Percentiles rank a stretch among this genome's conserved stretches.
Evolutionary conservation across 2,797 vertebrate genomes (phyloP).

Genomic region (Heliangelus exortis): DNA sequence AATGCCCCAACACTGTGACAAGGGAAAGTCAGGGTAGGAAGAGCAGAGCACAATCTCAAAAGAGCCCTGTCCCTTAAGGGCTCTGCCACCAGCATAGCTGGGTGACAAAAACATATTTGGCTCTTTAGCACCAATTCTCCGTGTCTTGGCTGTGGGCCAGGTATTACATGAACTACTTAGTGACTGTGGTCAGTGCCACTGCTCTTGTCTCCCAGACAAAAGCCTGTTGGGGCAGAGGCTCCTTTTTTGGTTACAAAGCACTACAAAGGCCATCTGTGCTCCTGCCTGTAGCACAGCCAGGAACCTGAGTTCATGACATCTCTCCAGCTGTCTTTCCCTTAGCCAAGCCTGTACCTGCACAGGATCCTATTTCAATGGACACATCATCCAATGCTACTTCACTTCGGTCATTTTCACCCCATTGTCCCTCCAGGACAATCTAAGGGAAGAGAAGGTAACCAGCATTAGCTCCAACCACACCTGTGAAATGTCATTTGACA

Average conservation of each 20-base stretch:
- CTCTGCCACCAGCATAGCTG: neutral
- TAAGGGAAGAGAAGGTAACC: constrained; percentile 33
- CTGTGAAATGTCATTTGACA: too few relatives aligned
- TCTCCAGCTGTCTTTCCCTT: neutral
- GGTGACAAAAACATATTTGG: neutral
- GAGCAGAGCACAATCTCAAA: neutral
- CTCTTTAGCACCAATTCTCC: neutral
- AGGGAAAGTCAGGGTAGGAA: rapidly evolving
- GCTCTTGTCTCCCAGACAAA: constrained; percentile 70
- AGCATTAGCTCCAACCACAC: neutral
- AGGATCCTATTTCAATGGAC: constrained; percentile 74
- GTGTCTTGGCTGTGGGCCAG: too few relatives aligned
- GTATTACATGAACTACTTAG: neutral
- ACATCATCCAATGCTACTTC: constrained; percentile 85
- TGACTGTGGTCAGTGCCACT: constrained; percentile 73
- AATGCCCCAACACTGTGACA: rapidly evolving
- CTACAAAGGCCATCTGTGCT: constrained; percentile 77
- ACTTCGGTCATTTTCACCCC: constrained; percentile 76
- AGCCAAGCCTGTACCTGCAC: constrained; percentile 66
- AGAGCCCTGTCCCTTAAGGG: too few relatives aligned
- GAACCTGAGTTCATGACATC: neutral
- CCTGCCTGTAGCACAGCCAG: constrained; percentile 58
- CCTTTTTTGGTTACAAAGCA: constrained; percentile 79
- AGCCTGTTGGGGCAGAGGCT: constrained; percentile 74
- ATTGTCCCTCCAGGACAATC: constrained; percentile 83